These are phyloP conservation scores for Montipora cactus DNA, from an alignment of 64 coral and sea anemone genomes.

Conservation along the genomic window DNA sequence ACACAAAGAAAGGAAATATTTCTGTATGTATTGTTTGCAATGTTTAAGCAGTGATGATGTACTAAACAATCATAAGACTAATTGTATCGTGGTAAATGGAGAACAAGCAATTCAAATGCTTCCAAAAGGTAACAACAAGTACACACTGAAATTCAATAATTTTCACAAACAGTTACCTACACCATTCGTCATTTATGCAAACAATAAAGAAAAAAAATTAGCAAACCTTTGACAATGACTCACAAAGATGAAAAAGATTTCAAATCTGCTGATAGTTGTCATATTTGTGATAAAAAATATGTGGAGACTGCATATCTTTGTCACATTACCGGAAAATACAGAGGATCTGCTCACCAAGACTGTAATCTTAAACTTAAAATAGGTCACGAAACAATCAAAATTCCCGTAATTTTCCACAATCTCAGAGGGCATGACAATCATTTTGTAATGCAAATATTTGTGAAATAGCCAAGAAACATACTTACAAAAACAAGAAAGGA, in stretches of 20 bases:
- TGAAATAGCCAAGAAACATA: background rate
- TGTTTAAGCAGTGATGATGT: too few species aligned
- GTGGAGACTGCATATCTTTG: background rate
- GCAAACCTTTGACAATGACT: background rate
- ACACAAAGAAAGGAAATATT: too few species aligned
- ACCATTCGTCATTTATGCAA: background rate
- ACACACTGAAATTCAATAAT: background rate
- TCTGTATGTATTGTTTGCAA: too few species aligned
- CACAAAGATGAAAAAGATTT: background rate
- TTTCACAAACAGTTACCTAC: too few species aligned
- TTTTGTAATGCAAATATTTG: slow-evolving; percentile 7
- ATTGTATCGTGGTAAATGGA: too few species aligned
- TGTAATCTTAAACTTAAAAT: background rate
- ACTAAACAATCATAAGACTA: too few species aligned
- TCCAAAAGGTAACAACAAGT: background rate
- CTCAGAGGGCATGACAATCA: background rate
- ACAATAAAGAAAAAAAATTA: background rate
- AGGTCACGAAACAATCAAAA: background rate
- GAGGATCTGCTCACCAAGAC: background rate
- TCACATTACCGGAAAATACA: background rate
- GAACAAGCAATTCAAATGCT: too few species aligned
- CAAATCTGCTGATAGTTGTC: background rate
- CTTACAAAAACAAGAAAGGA: too few species aligned
- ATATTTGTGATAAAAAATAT: background rate
- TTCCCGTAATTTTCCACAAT: slow-evolving; percentile 3